Conservation (phyloP, 2,888 invertebrate genomes). For the Nomada goodeniana region DNA sequence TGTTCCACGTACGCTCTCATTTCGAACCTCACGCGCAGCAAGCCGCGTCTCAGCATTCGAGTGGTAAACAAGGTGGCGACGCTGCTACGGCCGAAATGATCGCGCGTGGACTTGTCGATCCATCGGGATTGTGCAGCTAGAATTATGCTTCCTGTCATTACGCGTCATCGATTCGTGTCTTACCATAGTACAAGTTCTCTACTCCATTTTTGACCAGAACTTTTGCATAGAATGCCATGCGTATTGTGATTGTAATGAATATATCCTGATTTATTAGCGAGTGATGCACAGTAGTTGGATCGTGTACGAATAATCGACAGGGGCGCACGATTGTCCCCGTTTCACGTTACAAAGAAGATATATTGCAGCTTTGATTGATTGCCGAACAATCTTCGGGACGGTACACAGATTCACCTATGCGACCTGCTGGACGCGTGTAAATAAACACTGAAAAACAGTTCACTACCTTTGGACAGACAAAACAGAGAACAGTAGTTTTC, state of each 20-base stretch:
- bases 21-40: slow-evolving; percentile 85
- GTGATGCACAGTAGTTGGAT: slow-evolving; percentile 65
- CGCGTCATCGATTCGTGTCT: slow-evolving; percentile 80
- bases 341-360: background rate
- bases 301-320: slow-evolving; percentile 18
- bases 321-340: background rate
- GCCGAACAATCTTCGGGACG: background rate
- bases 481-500: slow-evolving; percentile 40
- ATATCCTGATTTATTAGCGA: slow-evolving; percentile 67
- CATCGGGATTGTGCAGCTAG: slow-evolving; percentile 83
- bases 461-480: background rate
- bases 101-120: slow-evolving; percentile 82
- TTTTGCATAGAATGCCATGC: slow-evolving; percentile 71
- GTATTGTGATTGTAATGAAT: slow-evolving; percentile 77
- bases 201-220: slow-evolving; percentile 67
- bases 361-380: background rate
- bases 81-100: slow-evolving; percentile 81
- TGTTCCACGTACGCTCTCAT: slow-evolving; percentile 89
- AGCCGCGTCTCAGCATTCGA: slow-evolving; percentile 72
- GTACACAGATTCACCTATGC: background rate
- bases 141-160: slow-evolving; percentile 74
- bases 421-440: background rate
- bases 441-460: background rate
- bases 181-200: slow-evolving; percentile 80
- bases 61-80: slow-evolving; percentile 78